Conservation (phyloP, 2,888 invertebrate genomes). For the Euzophera pinguis region DNA sequence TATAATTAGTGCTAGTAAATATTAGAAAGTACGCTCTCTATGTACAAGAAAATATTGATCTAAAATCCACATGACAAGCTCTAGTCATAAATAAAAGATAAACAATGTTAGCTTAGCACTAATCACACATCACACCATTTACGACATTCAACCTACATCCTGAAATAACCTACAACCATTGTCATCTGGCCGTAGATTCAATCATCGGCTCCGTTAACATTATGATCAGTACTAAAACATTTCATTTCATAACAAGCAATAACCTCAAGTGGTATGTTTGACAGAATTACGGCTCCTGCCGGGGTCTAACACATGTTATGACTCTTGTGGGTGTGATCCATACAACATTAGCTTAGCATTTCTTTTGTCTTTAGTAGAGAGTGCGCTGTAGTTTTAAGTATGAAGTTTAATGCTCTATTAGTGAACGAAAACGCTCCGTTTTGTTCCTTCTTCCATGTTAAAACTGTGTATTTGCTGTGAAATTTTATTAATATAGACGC, state of each 20-base stretch:
- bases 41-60: no score
- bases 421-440: no score
- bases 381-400: neutral
- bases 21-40: no score
- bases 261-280: conserved; percentile 42
- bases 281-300: conserved; percentile 53
- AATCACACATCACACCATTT: no score
- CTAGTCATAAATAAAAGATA: no score
- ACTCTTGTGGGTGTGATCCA: conserved; percentile 47
- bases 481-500: no score
- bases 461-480: no score
- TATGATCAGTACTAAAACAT: conserved; percentile 34
- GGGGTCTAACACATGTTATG: conserved; percentile 52
- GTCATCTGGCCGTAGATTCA: conserved; percentile 10
- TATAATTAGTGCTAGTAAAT: no score
- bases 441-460: no score
- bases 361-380: neutral
- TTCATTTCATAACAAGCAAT: conserved; percentile 39
- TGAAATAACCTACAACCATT: neutral
- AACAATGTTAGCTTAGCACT: no score
- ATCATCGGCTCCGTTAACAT: conserved; percentile 28
- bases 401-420: no score
- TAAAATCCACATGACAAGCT: no score
- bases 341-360: neutral
- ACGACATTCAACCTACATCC: neutral